These are phyloP conservation scores for Tamandua tetradactyla DNA, from an alignment of 2,797 vertebrate species.

Conservation along the genomic window DNA sequence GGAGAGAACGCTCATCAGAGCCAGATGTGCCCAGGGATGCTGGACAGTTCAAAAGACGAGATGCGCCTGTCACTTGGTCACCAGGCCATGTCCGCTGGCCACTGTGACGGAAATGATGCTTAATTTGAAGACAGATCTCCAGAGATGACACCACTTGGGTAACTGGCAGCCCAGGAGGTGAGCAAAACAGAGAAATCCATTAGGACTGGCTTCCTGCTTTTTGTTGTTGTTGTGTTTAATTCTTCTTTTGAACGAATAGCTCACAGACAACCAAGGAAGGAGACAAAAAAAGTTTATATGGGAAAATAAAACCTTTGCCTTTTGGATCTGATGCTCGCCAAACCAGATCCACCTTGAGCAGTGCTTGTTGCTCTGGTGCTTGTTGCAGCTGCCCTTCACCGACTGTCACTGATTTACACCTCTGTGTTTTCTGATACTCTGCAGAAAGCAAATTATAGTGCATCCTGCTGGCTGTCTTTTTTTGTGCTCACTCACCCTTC, in stretches of 20 bases:
- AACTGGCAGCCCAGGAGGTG: not conserved
- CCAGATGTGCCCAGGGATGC: not conserved
- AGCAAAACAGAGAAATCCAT: not conserved
- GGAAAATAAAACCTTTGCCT: constrained; percentile 1
- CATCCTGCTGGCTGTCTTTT: not conserved
- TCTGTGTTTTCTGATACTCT: not conserved
- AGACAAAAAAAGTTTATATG: constrained; percentile 22
- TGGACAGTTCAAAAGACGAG: not conserved
- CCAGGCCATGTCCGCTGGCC: constrained; percentile 37
- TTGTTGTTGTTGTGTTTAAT: no score
- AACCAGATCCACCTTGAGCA: not conserved
- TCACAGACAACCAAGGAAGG: not conserved
- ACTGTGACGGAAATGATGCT: constrained; percentile 53
- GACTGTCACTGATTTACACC: constrained; percentile 21
- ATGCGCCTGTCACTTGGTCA: not conserved
- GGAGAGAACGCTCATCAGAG: not conserved
- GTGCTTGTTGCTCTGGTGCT: not conserved
- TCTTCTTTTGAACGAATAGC: not conserved
- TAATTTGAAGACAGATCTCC: constrained; percentile 49
- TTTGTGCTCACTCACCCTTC: not conserved
- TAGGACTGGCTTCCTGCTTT: no score
- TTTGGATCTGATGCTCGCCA: not conserved
- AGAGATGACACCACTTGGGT: constrained; percentile 44
- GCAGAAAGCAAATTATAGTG: not conserved
- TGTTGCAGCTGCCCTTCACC: not conserved